Evolutionary conservation across 2,113 vertebrate genomes (phyloP), one percentile per base, ranked within the genome.

Genomic region (Athene cunicularia): DNA sequence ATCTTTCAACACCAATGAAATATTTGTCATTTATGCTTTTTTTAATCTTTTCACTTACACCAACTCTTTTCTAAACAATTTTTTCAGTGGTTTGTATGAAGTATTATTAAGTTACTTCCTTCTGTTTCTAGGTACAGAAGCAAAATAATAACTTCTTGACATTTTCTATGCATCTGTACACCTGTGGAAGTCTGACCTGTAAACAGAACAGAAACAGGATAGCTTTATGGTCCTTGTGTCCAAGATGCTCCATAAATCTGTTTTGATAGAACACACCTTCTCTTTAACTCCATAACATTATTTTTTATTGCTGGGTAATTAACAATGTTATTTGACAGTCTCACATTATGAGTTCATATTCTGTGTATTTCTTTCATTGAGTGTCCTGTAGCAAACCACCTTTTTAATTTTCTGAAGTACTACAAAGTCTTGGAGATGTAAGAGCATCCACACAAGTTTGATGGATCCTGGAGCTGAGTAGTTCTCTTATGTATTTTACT

Each of bases 301-400:
- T 28, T 88, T 80, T 1, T 6, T 75, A 20, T 22, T 62, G 6
- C 2, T 55, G 15, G 2, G 8, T 55, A 63, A 71, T 67, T 67
- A 63, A 28, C 7, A 45, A 16, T 1, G 1, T 30, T 3, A 59
- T 75, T 55, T 37, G 30, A 28, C 11, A 43, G 8, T 28, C 39
- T 56, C n/a, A 59, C 26, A 39, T 1, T 13, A 33, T 1, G 3
- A 21, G 4, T n/a, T 17, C 3, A 14, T 59, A 23, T 6, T 50
- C 28, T n/a, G 1, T 43, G 32, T 16, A 14, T 21, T 80, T 76
- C 12, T 73, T 37, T 64, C 9, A 20, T 12, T 33, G 23, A 8
- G 8, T 75, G 14, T 17, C 53, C 47, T 50, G 8, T 20, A 62
- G 32, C 39, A 71, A 56, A 39, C 1, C 1, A 12, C 3, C 10